Base-by-base conservation (phyloP, 2,797 vertebrate species). In the Enteromius fasciolatus region DNA sequence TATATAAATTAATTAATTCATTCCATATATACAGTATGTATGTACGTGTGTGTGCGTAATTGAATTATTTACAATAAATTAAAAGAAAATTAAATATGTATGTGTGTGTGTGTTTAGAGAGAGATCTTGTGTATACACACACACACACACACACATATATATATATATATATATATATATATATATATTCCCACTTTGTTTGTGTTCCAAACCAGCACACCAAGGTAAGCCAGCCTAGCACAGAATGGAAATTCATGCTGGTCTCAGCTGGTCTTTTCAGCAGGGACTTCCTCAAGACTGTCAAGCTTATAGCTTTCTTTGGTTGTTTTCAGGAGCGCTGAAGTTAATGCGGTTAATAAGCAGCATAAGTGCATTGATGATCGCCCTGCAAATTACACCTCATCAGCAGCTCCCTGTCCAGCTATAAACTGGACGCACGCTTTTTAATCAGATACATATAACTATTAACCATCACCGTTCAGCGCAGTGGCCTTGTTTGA, bases 351-450 rank as follows among this genome's bases (percentile, higher is more conserved):
- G 80, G 64, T 76, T 82, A 76, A 76, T 77, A 83, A 83, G 74
- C 64, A 83, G 66, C 20, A 11, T 77, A 77, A 82, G 61, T 82
- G 63, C 80, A 67, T 82, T 63, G 39, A 76, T 82, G 80, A 82
- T 82, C 66, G 11, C 61, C 54, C 67, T 77, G 66, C 81, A 83
- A 83, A 78, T 77, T 78, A 69, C 80, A 85, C 50, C 72, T 82
- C 78, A 80, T 78, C 84, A 82, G 50, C 69, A 77, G 80, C 50
- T 85, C 77, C 80, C 84, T 80, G 77, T 75, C 50, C 66, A 17
- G 44, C 72, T 70, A 83, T 85, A 81, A 88, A 86, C 72, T 41
- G 76, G 74, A 83, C 28, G 12, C 74, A 63, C 5, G 5, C 11
- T 15, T 63, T 59, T 86, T 79, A 75, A 50, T 81, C 61, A 44